Evolutionary conservation across 2,888 invertebrate genomes (phyloP).

Genomic region (Deilephila porcellus): DNA sequence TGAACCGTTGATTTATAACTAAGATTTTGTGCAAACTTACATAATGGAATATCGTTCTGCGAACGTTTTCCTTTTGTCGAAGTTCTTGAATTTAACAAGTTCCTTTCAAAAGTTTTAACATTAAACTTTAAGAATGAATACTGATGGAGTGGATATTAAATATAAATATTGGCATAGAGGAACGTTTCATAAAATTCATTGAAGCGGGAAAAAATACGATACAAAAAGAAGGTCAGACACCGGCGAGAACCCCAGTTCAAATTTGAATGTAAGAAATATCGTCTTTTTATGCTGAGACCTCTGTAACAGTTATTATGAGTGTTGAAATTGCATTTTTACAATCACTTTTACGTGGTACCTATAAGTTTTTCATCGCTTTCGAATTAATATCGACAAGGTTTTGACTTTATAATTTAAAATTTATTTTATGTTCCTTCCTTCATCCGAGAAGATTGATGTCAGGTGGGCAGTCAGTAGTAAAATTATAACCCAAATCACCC

Average conservation of each 20-base stretch:
- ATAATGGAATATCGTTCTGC: not conserved
- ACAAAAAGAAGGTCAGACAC: conserved; percentile 2
- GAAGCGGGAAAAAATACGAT: not conserved
- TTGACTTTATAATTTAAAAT: too few relatives aligned
- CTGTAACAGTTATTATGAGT: not conserved
- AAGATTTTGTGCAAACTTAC: not conserved
- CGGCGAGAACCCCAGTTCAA: too few relatives aligned
- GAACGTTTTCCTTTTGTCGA: conserved; percentile 11
- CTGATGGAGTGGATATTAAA: conserved; percentile 23
- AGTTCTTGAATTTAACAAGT: conserved; percentile 10
- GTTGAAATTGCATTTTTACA: not conserved
- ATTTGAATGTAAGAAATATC: too few relatives aligned
- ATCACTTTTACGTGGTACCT: not conserved
- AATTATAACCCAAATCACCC: too few relatives aligned
- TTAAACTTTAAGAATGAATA: conserved; percentile 8
- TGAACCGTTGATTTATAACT: conserved; percentile 4
- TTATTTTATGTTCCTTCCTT: too few relatives aligned
- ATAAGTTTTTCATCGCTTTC: not conserved
- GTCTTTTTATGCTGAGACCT: too few relatives aligned
- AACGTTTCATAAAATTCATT: conserved; percentile 1
- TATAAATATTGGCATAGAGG: conserved; percentile 27
- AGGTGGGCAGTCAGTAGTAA: too few relatives aligned
- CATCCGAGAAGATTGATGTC: too few relatives aligned
- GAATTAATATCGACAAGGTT: too few relatives aligned
- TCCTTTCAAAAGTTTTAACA: not conserved